A percentile compares a stretch with the other conserved stretches of the same genome.
Evolutionary conservation across 35 echinoderm and acorn worm species (phyloP).

Genomic region (Patiria miniata): DNA sequence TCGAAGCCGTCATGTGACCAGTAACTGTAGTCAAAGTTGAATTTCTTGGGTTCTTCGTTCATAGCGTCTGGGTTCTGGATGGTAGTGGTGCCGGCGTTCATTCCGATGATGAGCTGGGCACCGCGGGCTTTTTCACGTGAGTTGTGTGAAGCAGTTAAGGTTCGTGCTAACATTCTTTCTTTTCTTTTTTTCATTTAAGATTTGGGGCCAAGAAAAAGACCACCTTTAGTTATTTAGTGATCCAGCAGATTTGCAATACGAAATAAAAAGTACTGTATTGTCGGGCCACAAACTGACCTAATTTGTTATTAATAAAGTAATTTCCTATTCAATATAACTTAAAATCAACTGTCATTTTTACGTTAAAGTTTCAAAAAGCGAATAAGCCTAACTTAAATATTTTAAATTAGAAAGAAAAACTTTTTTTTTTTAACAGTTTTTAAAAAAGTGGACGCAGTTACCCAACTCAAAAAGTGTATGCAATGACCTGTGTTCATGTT

Average conservation of each 20-base stretch:
- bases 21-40: slow-evolving; percentile 97
- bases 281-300: no score
- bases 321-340: no score
- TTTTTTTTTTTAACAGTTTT: no score
- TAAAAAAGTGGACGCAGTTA: no score
- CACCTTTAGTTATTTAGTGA: not conserved
- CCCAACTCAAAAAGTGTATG: no score
- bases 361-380: no score
- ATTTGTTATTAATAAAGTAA: no score
- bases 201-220: not conserved
- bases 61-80: slow-evolving; percentile 70
- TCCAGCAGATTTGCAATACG: not conserved
- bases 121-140: slow-evolving; percentile 86
- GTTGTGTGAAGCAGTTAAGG: slow-evolving; percentile 88
- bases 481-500: no score
- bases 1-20: slow-evolving; percentile 97
- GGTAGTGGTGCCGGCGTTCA: slow-evolving; percentile 86
- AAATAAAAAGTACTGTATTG: not conserved
- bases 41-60: slow-evolving; percentile 90
- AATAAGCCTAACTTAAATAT: no score
- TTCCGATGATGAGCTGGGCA: slow-evolving; percentile 88
- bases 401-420: no score
- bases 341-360: no score
- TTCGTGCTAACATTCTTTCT: not conserved
- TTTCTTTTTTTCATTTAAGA: not conserved